phyloP scores from a whole-genome alignment of 1,140 invertebrate species.

The Leptopilina boulardi region DNA sequence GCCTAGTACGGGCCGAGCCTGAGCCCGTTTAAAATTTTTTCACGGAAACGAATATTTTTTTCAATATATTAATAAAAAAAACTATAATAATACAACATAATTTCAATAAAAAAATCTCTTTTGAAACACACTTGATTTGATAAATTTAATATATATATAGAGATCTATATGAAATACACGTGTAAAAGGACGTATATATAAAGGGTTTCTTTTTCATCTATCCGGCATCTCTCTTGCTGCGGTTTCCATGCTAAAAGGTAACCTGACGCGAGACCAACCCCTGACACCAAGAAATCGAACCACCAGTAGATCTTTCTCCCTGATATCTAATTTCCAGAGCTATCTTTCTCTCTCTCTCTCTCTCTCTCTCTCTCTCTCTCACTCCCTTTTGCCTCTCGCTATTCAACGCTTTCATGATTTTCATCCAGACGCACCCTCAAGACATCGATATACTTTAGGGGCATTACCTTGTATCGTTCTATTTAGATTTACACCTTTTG shows the following conservation, averaged over 20 bases:
- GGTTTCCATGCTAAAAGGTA: constrained; percentile 23
- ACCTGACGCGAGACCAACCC: neutral
- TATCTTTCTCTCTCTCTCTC: neutral
- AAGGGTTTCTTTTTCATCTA: constrained; percentile 9
- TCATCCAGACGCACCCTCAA: constrained; percentile 7
- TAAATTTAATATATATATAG: no score
- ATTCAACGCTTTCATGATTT: constrained; percentile 30
- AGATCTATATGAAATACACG: neutral
- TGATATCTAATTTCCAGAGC: constrained; percentile 25
- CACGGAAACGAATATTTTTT: no score
- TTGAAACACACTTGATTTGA: neutral
- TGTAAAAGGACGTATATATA: no score
- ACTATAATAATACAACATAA: no score
- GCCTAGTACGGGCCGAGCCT: no score
- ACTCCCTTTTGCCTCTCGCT: neutral
- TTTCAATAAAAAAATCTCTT: no score
- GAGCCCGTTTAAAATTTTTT: no score
- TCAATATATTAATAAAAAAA: no score
- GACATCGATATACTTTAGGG: constrained; percentile 31
- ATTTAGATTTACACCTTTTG: constrained; percentile 33
- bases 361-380: no score
- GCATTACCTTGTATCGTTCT: neutral
- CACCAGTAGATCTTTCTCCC: constrained; percentile 23
- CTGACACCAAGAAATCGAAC: constrained; percentile 25
- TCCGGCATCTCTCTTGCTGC: constrained; percentile 19